These are phyloP conservation scores for Malurus elegans DNA, from an alignment of 2,113 vertebrate genomes.

Conservation along the genomic window DNA sequence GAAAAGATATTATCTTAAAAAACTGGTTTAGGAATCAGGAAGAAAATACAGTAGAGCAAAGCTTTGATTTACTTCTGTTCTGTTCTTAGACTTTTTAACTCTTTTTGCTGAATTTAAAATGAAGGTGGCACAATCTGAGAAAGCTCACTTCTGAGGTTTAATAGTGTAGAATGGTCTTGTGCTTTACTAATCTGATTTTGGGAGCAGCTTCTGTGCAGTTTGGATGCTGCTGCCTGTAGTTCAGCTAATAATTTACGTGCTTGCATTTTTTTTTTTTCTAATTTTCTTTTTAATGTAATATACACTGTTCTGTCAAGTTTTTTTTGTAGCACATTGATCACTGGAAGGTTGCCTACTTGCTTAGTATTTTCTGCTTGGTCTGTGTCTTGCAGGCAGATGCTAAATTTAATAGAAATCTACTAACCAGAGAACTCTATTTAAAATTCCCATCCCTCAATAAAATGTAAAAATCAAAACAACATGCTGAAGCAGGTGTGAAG, in stretches of 20 bases:
- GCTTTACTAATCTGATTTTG: not conserved
- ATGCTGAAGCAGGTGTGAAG: not conserved
- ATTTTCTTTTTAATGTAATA: not conserved
- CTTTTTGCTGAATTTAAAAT: not conserved
- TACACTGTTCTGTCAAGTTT: not conserved
- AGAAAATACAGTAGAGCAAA: not conserved
- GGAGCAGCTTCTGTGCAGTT: not conserved
- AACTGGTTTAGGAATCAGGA: not conserved
- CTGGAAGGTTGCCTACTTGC: not conserved
- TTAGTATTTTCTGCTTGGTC: not conserved
- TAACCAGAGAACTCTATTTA: not conserved
- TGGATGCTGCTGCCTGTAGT: not conserved
- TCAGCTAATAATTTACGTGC: not conserved
- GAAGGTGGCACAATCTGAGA: not conserved
- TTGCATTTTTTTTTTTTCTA: not conserved
- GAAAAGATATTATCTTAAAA: not conserved
- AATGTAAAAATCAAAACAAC: not conserved
- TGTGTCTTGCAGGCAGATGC: not conserved
- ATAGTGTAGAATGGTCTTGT: not conserved
- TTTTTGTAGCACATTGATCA: not conserved
- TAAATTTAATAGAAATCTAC: conserved; percentile 9
- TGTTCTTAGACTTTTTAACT: not conserved
- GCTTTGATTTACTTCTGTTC: not conserved
- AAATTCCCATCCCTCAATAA: conserved; percentile 6
- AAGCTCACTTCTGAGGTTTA: not conserved